These are phyloP conservation scores for Sinosuthora webbiana DNA, from an alignment of 2,113 vertebrate genomes.

Conservation along the genomic window DNA sequence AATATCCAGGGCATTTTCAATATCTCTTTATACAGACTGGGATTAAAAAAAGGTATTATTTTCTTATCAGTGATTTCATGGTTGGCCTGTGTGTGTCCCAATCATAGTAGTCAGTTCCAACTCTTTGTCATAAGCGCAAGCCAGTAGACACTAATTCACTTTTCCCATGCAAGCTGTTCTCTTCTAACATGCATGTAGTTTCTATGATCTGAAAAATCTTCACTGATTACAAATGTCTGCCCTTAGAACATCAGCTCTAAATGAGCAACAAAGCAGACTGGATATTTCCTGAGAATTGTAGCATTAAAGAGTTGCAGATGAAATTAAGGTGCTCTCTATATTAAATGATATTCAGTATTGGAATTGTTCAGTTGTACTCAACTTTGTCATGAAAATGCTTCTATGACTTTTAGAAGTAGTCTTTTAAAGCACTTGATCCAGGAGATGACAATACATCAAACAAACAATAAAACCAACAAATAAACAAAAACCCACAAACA, in stretches of 20 bases:
- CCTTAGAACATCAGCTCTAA: background rate
- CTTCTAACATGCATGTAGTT: background rate
- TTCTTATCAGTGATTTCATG: background rate
- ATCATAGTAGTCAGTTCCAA: background rate
- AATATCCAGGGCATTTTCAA: background rate
- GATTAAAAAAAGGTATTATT: background rate
- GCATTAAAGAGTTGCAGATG: background rate
- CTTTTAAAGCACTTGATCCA: background rate
- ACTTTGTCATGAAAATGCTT: background rate
- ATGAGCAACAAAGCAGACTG: background rate
- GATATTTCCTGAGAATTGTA: background rate
- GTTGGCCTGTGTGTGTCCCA: background rate
- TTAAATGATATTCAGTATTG: background rate
- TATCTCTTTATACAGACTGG: background rate
- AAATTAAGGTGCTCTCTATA: background rate
- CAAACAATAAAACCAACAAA: background rate
- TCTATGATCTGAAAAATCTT: background rate
- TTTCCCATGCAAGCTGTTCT: background rate
- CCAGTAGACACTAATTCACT: background rate
- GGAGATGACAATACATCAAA: background rate
- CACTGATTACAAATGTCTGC: background rate
- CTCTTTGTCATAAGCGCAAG: background rate
- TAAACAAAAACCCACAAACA: background rate
- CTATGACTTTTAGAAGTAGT: background rate
- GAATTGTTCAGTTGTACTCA: background rate